Base-by-base conservation (phyloP, 2,888 invertebrate species). In the Tryphoninae sp. region DNA sequence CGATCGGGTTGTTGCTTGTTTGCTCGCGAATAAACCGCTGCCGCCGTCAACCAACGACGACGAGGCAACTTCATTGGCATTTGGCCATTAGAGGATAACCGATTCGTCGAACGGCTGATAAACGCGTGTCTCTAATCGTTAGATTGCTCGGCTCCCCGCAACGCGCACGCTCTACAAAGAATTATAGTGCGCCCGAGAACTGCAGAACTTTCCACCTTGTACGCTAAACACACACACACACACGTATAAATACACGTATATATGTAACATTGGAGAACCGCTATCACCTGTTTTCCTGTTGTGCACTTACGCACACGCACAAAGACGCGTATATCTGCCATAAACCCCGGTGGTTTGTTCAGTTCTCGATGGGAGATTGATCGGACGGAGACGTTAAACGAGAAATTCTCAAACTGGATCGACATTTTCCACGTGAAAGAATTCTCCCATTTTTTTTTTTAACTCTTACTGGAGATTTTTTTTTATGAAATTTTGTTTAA, bases 11-110 rank as follows among this genome's bases (percentile, higher is more conserved):
- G 53, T 51, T 61, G 77, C 49, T 42, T 49, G 64, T 51, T 64
- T 58, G 61, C 61, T 64, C 16, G 69, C 65, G 75, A 71, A 74
- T 69, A 59, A 79, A 72, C 65, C 53, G 51, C 71, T 45, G 75
- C 49, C 51, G 51, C 11, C 33, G 33, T 6, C 33, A 6, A 4
- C 33, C 26, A 13, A 68, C 55, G 51, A 45, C 42, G 69, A 53
- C 42, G 74, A 59, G 42, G 61, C 74, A 71, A 65, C 75, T 78
- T 76, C 81, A 78, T 68, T 58, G 82, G 71, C 78, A 81, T 80
- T 78, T 74, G 77, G 67, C 84, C 84, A 84, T 87, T 84, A 83
- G 84, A 80, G 72, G 73, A 80, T 78, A 79, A 84, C 75, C 81
- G 83, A 86, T 83, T 82, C 67, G 78, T 82, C 74, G 67, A 73